These are phyloP conservation scores for Apogon talboti DNA, from an alignment of 2,797 vertebrate genomes.

Conservation along the genomic window DNA sequence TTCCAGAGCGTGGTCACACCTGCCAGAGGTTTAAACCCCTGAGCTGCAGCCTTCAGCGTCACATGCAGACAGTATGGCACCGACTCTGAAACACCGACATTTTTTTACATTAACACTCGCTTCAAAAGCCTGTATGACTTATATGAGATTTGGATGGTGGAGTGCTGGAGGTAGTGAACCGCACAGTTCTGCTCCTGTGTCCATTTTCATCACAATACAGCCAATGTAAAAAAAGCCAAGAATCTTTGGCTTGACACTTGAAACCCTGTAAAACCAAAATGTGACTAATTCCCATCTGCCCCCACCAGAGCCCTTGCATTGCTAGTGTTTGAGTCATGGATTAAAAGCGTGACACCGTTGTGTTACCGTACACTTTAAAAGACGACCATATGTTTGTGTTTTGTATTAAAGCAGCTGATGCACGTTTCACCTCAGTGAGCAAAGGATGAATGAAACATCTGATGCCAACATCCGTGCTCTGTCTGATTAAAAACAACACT, in stretches of 20 bases:
- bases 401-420: background rate
- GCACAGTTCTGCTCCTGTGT: background rate
- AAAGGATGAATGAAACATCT: background rate
- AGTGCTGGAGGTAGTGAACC: background rate
- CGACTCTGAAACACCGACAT: slow-evolving; percentile 1
- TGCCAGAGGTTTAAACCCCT: slow-evolving; percentile 21
- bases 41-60: slow-evolving; percentile 14
- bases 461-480: background rate
- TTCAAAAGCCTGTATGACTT: slow-evolving; percentile 14
- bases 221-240: too few relatives aligned
- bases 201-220: slow-evolving; percentile 9
- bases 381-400: too few relatives aligned
- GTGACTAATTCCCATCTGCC: too few relatives aligned
- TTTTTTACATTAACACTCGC: slow-evolving; percentile 8
- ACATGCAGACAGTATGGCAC: slow-evolving; percentile 21
- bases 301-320: too few relatives aligned
- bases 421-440: background rate
- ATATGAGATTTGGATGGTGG: background rate
- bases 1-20: slow-evolving; percentile 13
- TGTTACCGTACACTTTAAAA: too few relatives aligned
- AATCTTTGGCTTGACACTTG: slow-evolving; percentile 1
- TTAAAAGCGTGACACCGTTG: too few relatives aligned
- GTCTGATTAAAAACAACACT: background rate
- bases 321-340: too few relatives aligned
- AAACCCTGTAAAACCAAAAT: too few relatives aligned